Evolutionary conservation across 2,113 vertebrate genomes (phyloP).

Genomic region (Tapirus terrestris): DNA sequence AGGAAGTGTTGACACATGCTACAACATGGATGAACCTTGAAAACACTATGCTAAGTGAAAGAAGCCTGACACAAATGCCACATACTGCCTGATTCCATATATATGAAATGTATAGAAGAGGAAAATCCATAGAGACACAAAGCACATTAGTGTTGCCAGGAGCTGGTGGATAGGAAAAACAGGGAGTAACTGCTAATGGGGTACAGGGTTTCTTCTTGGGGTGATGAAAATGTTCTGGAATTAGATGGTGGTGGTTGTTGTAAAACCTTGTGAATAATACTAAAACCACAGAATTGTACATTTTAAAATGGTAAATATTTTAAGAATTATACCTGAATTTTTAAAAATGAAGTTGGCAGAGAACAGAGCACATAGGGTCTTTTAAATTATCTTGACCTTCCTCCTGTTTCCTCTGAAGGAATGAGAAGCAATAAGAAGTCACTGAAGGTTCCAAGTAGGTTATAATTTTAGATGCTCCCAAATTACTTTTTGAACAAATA

Average conservation of each 20-base stretch:
- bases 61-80: neutral
- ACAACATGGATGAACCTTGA: neutral
- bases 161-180: neutral
- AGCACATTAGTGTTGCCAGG: neutral
- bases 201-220: neutral
- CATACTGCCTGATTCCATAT: neutral
- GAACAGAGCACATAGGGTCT: neutral
- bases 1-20: neutral
- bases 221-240: neutral
- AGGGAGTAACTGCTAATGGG: neutral
- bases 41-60: neutral
- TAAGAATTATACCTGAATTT: neutral
- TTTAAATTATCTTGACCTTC: neutral
- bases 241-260: neutral
- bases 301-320: neutral
- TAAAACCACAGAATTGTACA: neutral
- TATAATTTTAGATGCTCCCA: neutral
- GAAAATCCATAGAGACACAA: neutral
- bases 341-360: neutral
- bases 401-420: neutral
- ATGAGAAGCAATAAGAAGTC: neutral
- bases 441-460: neutral
- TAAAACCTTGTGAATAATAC: neutral
- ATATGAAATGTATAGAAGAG: neutral
- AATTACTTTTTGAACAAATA: slow-evolving; percentile 16